A percentile compares a stretch with the other conserved stretches of the same genome.
Evolutionary conservation across 2,113 vertebrate genomes (phyloP).

Genomic region (Phasianus colchicus): DNA sequence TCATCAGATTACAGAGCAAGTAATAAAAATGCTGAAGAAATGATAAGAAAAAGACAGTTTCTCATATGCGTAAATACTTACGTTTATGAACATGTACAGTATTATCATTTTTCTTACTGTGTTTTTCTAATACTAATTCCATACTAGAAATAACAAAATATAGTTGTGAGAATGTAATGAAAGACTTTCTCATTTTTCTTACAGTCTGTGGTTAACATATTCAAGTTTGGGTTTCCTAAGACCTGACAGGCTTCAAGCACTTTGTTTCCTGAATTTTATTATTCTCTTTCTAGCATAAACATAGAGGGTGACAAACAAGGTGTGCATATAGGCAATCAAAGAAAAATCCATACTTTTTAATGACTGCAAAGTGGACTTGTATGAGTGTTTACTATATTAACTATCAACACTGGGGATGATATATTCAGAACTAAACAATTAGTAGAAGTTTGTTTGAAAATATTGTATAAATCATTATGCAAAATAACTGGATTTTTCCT

Average conservation of each 20-base stretch:
- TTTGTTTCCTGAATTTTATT: not conserved
- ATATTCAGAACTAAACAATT: not conserved
- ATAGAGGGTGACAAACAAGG: not conserved
- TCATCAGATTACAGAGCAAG: not conserved
- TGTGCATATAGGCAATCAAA: not conserved
- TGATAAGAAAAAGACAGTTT: not conserved
- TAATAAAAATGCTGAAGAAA: not conserved
- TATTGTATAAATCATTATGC: not conserved
- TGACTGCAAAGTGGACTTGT: not conserved
- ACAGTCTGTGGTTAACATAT: not conserved
- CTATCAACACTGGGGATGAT: not conserved
- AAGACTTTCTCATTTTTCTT: not conserved
- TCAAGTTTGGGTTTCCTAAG: not conserved
- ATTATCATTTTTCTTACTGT: not conserved
- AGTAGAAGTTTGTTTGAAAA: not conserved
- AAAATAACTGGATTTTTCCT: not conserved
- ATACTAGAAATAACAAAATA: not conserved
- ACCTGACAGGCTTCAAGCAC: not conserved
- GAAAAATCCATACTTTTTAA: not conserved
- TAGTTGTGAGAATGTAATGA: not conserved
- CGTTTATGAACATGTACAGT: not conserved
- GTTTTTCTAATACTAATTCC: not conserved
- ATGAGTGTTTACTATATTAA: not conserved
- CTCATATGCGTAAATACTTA: not conserved
- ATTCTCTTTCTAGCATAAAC: not conserved